Base-by-base conservation (phyloP, 2,888 invertebrate species). In the Neoascia interrupta region DNA sequence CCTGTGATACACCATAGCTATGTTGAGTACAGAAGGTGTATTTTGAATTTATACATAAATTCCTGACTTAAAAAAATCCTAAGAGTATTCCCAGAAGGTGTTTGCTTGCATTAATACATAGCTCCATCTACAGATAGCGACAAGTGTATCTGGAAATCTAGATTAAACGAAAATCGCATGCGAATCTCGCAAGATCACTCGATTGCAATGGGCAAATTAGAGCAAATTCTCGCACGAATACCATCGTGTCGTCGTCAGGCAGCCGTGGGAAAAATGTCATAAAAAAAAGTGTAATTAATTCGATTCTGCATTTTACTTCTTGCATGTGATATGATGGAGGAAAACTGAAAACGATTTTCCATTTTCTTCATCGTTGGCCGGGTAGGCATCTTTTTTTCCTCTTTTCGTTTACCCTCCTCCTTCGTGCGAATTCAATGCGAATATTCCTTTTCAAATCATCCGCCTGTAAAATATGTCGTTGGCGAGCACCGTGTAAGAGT, bases 161-260 rank as follows among this genome's bases (percentile, higher is more conserved):
- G n/a, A n/a, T n/a, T n/a, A n/a, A 11, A 11, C 11, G n/a, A 39
- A 73, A 73, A 73, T 75, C 68, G 74, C 68, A 61, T 75, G 74
- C 66, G 31, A 68, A 60, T 11, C 23, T 56, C 54, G 39, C 60
- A 68, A 51, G 68, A 75, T 75, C 74, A 68, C 28, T 61, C 34
- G 61, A 19, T n/a, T 4, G 37, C 63, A 43, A 41, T 37, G 61
- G 45, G 41, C 61, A 72, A 72, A 72, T 31, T 63, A 47, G 54
- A 61, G 28, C 61, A 15, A 39, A 28, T 75, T 75, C 68, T 75
- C 74, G 53, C 74, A 68, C 73, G 73, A 64, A 66, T 66, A 53
- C 61, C 31, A 66, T 58, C 56, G 56, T 43, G 39, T 47, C 21
- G n/a, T n/a, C n/a, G n/a, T n/a, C n/a, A n/a, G n/a, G 43, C 45